These are phyloP conservation scores for Drosophila kurseongensis DNA, from an alignment of 1,140 invertebrate species.

Conservation along the genomic window DNA sequence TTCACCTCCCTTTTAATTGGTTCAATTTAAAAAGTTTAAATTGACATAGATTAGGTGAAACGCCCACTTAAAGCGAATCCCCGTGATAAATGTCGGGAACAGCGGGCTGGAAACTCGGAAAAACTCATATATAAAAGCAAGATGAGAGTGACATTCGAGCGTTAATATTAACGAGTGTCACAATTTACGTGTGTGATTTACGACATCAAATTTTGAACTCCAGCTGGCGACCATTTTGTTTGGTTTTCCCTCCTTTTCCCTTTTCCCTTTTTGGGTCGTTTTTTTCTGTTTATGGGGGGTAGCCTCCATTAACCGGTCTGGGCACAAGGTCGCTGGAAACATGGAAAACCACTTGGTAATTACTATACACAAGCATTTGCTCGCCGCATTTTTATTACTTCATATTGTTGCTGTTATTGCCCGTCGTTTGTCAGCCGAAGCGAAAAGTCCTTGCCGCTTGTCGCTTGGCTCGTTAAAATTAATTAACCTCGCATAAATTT, in stretches of 20 bases:
- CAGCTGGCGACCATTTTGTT: conserved; percentile 50
- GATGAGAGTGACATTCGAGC: conserved; percentile 37
- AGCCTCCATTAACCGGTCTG: conserved; percentile 37
- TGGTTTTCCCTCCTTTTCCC: conserved; percentile 4
- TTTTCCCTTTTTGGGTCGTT: background rate
- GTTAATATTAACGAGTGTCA: conserved; percentile 61
- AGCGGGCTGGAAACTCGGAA: conserved; percentile 12
- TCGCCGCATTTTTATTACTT: conserved; percentile 60
- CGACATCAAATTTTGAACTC: conserved; percentile 61
- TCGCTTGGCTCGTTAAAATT: conserved; percentile 55
- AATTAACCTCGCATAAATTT: conserved; percentile 61
- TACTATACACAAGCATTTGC: conserved; percentile 57
- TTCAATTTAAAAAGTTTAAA: conserved; percentile 41
- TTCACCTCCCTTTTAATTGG: conserved; percentile 17
- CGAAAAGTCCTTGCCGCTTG: conserved; percentile 29
- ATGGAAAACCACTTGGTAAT: conserved; percentile 61
- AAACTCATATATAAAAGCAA: conserved; percentile 15
- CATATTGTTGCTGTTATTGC: conserved; percentile 56
- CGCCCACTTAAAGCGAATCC: conserved; percentile 1
- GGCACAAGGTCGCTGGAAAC: conserved; percentile 49
- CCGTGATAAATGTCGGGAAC: conserved; percentile 35
- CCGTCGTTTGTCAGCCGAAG: conserved; percentile 53
- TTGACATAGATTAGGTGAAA: conserved; percentile 34
- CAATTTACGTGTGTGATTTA: conserved; percentile 65
- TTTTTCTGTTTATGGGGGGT: background rate